phyloP scores from a whole-genome alignment of 2,113 vertebrate species.

The Amphilophus citrinellus region DNA sequence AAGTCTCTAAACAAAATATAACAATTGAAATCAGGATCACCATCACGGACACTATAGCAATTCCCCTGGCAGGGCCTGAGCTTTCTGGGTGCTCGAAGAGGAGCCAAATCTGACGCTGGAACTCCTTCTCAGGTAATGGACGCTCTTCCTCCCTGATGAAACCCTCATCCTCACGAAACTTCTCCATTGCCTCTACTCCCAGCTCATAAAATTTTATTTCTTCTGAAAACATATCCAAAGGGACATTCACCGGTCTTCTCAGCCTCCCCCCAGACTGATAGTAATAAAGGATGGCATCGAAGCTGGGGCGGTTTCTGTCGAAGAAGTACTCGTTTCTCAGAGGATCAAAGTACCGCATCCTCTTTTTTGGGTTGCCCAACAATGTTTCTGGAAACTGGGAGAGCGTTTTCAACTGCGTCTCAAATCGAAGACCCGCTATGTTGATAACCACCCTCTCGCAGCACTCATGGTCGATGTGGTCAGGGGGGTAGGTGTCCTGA shows the following conservation, averaged over 20 bases:
- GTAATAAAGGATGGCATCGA: slow-evolving; percentile 89
- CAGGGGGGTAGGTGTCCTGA: slow-evolving; percentile 91
- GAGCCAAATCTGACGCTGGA: slow-evolving; percentile 97
- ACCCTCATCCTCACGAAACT: slow-evolving; percentile 97
- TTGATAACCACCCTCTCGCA: slow-evolving; percentile 98
- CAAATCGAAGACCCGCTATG: slow-evolving; percentile 91
- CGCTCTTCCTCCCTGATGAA: slow-evolving; percentile 97
- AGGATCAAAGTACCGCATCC: slow-evolving; percentile 98
- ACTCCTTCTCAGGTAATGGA: slow-evolving; percentile 93
- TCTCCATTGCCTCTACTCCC: slow-evolving; percentile 98
- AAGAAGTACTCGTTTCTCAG: slow-evolving; percentile 91
- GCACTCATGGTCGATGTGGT: slow-evolving; percentile 95
- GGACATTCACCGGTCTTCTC: slow-evolving; percentile 95
- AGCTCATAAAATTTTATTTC: slow-evolving; percentile 99
- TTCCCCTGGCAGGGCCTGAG: slow-evolving; percentile 93
- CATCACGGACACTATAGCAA: slow-evolving; percentile 98
- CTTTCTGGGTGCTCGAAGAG: slow-evolving; percentile 98
- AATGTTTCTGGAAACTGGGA: slow-evolving; percentile 85
- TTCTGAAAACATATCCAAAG: slow-evolving; percentile 99
- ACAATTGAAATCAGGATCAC: slow-evolving; percentile 99
- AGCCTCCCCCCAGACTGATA: slow-evolving; percentile 96
- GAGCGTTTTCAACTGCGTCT: slow-evolving; percentile 85
- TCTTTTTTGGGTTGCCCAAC: slow-evolving; percentile 86
- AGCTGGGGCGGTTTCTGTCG: slow-evolving; percentile 85
- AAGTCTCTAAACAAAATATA: slow-evolving; percentile 98